Base-by-base conservation (phyloP, 2,113 vertebrate genomes). In the Isurus oxyrinchus region DNA sequence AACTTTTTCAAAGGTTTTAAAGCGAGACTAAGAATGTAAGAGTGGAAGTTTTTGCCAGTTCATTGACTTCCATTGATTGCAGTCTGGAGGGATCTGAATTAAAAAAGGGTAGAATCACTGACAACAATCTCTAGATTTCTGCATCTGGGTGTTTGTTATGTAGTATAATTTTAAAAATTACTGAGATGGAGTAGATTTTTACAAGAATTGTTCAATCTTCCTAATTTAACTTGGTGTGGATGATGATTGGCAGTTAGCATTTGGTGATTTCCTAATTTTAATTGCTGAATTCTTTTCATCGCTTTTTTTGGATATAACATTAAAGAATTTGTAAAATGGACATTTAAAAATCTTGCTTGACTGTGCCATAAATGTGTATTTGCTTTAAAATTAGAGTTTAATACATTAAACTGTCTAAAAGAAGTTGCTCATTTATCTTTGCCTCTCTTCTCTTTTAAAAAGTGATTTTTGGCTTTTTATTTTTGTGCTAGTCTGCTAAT, bases 401-500 rank as follows among this genome's bases (percentile, higher is more conserved):
- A 67, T 6, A 66, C 53, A 76, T 27, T 72, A 69, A 72, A 49
- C 44, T 76, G 25, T 35, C 44, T 25, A 21, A 95, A 44, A 44
- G 21, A 69, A 49, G 40, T 55, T 72, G 40, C 27, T 44, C 44
- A 55, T 31, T 72, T 76, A 72, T 72, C 66, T 31, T 55, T 94
- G 16, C 55, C 44, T 72, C 49, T 76, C 44, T 66, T 72, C 66
- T 95, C 44, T 49, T 49, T 76, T 19, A 35, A 67, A 21, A 95
- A 95, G 94, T 95, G 49, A 95, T 95, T 72, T 72, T 72, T 49
- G 10, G 35, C 25, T 13, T 55, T 44, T 91, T 35, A 61, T 35
- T 35, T 72, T n/a, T 69, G 40, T 35, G 16, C 66, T 72, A 27
- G 96, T 97, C 96, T 97, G 96, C 91, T 96, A 96, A 97, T 55